A percentile compares a stretch with the other conserved stretches of the same genome.
Conservation (phyloP, 2,113 vertebrate genomes). For the Telmatochromis bifrenatus region DNA sequence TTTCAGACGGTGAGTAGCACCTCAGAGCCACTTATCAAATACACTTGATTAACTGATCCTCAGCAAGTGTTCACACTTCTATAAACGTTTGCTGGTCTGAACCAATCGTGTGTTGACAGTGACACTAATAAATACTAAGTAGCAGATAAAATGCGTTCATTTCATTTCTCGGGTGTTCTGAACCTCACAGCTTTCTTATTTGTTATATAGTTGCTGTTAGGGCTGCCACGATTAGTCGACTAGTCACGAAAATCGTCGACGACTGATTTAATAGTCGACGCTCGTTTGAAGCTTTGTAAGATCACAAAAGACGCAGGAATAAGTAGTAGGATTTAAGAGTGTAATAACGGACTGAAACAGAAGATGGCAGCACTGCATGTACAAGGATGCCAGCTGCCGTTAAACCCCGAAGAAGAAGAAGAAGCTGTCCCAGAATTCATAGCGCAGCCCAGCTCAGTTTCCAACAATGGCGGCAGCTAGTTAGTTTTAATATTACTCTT, state of each 20-base stretch:
- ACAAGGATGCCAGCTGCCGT: no score
- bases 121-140: background rate
- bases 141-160: background rate
- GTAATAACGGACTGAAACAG: no score
- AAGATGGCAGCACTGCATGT: no score
- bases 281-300: no score
- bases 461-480: no score
- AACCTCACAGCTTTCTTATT: background rate
- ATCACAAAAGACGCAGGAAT: accelerated
- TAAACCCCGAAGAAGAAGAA: no score
- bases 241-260: accelerated
- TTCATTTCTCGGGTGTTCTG: accelerated
- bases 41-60: background rate
- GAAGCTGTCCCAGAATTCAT: no score
- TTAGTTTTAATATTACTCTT: no score
- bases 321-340: no score
- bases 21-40: background rate
- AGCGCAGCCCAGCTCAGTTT: accelerated
- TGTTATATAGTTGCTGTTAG: accelerated
- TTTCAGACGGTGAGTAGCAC: accelerated
- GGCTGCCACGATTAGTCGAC: accelerated
- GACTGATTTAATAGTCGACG: accelerated
- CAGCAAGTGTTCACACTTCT: background rate
- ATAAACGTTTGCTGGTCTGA: background rate
- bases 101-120: background rate